Conservation (phyloP, 2,888 invertebrate species). For the Sesia apiformis region DNA sequence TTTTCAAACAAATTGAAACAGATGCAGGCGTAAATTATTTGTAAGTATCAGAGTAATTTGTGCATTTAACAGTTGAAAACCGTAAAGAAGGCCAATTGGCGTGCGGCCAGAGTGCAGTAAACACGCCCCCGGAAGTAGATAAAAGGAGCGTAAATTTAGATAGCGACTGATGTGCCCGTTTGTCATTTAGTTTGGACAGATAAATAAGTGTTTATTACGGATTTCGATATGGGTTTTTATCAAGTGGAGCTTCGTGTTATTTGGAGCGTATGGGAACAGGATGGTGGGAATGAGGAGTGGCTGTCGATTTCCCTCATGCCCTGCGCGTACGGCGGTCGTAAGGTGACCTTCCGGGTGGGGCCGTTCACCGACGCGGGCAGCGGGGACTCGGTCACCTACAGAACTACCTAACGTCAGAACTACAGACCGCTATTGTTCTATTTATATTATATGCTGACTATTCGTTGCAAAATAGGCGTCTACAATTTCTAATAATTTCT, state of each 20-base stretch:
- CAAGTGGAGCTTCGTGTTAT: neutral
- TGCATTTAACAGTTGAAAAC: slow-evolving; percentile 20
- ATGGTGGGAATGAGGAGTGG: neutral
- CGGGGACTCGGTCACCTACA: slow-evolving; percentile 41
- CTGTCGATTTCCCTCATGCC: neutral
- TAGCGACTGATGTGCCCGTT: slow-evolving; percentile 12
- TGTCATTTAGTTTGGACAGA: neutral
- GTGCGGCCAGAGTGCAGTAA: slow-evolving; percentile 37
- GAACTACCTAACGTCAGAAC: slow-evolving; percentile 8
- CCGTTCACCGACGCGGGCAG: slow-evolving; percentile 22
- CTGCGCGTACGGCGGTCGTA: slow-evolving; percentile 10
- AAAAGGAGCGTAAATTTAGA: slow-evolving; percentile 30
- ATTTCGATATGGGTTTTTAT: neutral
- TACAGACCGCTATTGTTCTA: slow-evolving; percentile 19
- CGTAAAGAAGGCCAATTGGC: slow-evolving; percentile 54
- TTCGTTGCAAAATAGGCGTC: no score
- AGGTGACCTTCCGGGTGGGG: slow-evolving; percentile 65
- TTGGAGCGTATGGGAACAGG: neutral
- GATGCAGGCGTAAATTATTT: slow-evolving; percentile 33
- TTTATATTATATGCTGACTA: slow-evolving; percentile 13
- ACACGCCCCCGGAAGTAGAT: slow-evolving; percentile 47
- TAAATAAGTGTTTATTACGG: neutral
- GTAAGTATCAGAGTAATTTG: slow-evolving; percentile 35
- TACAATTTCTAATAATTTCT: no score
- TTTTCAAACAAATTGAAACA: slow-evolving; percentile 27